These are phyloP conservation scores for Gallirallus australis DNA, from an alignment of 2,797 vertebrate species.

Conservation along the genomic window DNA sequence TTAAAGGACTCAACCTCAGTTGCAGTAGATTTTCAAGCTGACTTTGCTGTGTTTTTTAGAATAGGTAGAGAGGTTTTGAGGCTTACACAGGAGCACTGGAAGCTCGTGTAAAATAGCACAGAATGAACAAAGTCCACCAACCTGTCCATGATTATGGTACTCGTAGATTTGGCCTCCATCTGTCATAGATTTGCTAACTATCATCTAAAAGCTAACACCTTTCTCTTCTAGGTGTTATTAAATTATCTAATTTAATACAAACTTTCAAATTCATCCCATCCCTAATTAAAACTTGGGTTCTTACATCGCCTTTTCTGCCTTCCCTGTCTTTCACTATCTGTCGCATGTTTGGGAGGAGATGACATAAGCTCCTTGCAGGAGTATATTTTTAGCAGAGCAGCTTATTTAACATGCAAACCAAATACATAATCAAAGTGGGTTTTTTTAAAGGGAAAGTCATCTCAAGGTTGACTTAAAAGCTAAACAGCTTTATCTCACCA, in stretches of 20 bases:
- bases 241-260: neutral
- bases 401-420: constrained; percentile 62
- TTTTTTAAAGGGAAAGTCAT: constrained; percentile 68
- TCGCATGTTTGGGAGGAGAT: neutral
- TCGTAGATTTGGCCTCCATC: neutral
- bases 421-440: constrained; percentile 45
- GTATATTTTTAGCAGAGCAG: constrained; percentile 63
- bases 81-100: neutral
- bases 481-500: constrained; percentile 69
- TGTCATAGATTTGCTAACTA: neutral
- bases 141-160: neutral
- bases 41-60: neutral
- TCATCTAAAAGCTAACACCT: neutral
- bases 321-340: constrained; percentile 13
- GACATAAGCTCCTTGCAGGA: constrained; percentile 40
- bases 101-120: neutral
- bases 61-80: neutral
- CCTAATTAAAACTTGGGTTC: constrained; percentile 11
- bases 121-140: neutral
- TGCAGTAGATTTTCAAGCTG: neutral
- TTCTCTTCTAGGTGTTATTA: neutral
- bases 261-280: neutral
- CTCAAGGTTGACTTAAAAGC: constrained; percentile 72
- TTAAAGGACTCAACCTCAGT: neutral
- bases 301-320: neutral